These are phyloP conservation scores for Macrotrachela quadricornifera DNA, from an alignment of 1,140 invertebrate species.

Conservation along the genomic window DNA sequence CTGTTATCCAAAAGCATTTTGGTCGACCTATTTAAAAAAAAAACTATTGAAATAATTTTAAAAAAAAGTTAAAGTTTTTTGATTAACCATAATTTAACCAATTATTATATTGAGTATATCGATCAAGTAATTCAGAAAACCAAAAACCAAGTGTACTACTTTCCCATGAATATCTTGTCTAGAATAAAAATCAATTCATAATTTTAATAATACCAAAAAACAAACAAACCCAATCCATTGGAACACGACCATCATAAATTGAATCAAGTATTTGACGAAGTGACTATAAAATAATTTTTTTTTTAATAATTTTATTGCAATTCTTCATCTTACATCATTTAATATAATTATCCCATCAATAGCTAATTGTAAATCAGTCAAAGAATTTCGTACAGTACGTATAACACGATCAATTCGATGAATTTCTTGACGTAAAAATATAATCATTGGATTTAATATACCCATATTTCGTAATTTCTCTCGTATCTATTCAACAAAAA, in stretches of 20 bases:
- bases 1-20: background rate
- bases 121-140: conserved; percentile 11
- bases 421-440: background rate
- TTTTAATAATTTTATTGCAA: too few relatives aligned
- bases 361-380: background rate
- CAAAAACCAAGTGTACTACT: background rate
- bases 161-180: conserved; percentile 25
- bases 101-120: background rate
- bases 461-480: conserved; percentile 38
- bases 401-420: background rate
- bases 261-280: conserved; percentile 23
- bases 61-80: conserved; percentile 10
- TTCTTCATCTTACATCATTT: conserved; percentile 8
- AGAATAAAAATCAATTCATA: too few relatives aligned
- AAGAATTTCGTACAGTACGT: background rate
- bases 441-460: background rate
- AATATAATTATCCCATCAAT: background rate
- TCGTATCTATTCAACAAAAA: background rate
- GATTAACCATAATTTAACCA: conserved; percentile 15
- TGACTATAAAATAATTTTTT: background rate
- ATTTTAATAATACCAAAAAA: too few relatives aligned
- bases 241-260: conserved; percentile 26
- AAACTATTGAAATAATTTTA: background rate
- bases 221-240: conserved; percentile 16
- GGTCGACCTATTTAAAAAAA: background rate